Base-by-base conservation (phyloP, 2,797 vertebrate species). In the Halcyon chelicuti region DNA sequence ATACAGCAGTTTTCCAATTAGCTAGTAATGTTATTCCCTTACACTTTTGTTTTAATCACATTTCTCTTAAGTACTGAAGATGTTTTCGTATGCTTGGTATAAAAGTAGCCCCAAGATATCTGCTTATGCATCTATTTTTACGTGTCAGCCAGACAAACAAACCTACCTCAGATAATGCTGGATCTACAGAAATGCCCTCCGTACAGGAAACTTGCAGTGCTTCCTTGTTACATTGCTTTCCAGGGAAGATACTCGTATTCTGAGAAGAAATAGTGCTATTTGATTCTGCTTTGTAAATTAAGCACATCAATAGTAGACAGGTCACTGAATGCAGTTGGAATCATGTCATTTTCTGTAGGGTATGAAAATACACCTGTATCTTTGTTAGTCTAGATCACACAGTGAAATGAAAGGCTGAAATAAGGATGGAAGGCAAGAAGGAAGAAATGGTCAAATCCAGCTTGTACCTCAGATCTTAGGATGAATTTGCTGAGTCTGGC, bases 61-160 rank as follows among this genome's bases (percentile, higher is more conserved):
- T 28, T 70, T 66, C 46, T 55, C 31, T 62, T 51, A 72, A 66
- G 28, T 3, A 61, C 5, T 39, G 33, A 75, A 77, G 5, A 31
- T n/a, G 3, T 14, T 21, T 79, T 91, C 70, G 5, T 6, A 25
- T 54, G 40, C 37, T 68, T 65, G 16, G 42, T 75, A 62, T 49
- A 61, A 44, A 68, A 61, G 31, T 17, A 67, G 49, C 47, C 72
- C 79, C 46, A 14, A 68, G 51, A 65, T 91, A 88, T 39, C 70
- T 91, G 83, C 81, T 94, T 73, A 63, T 51, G 62, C 28, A 52
- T 55, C 71, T 79, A 8, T 73, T 88, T 71, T 76, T 33, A 89
- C 82, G 70, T 47, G 80, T 77, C 93, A 95, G 58, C 71, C 86
- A 84, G 80, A 31, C 55, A 79, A 96, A 87, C 13, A 6, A 82